Evolutionary conservation across 2,113 vertebrate genomes (phyloP).

Genomic region (Trichomycterus rosablanca): DNA sequence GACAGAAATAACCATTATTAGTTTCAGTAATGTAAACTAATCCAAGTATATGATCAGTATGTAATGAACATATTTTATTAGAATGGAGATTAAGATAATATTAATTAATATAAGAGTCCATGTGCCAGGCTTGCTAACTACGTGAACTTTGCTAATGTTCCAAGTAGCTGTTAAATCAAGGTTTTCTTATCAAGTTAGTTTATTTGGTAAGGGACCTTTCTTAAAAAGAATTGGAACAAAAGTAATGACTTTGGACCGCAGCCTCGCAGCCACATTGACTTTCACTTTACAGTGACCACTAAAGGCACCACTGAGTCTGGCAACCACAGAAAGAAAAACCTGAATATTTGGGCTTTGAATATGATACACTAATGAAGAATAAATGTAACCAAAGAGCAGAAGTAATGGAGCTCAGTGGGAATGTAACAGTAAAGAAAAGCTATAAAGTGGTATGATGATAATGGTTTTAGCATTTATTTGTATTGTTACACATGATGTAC

Average conservation of each 20-base stretch:
- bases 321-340: slow-evolving; percentile 7
- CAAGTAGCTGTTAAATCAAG: slow-evolving; percentile 33
- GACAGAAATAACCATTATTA: background rate
- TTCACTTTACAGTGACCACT: slow-evolving; percentile 43
- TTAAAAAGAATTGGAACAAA: slow-evolving; percentile 42
- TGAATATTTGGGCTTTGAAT: background rate
- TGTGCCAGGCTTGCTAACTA: slow-evolving; percentile 8
- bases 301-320: slow-evolving; percentile 38
- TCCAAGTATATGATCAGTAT: too few relatives aligned
- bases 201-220: too few relatives aligned
- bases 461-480: too few relatives aligned
- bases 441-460: slow-evolving; percentile 1
- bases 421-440: slow-evolving; percentile 11
- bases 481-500: too few relatives aligned
- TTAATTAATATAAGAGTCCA: slow-evolving; percentile 6
- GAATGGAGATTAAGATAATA: background rate
- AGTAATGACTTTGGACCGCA: slow-evolving; percentile 52
- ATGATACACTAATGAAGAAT: background rate
- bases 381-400: background rate
- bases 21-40: background rate
- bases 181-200: slow-evolving; percentile 38
- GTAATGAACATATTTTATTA: too few relatives aligned
- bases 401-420: slow-evolving; percentile 5
- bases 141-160: slow-evolving; percentile 26
- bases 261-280: slow-evolving; percentile 36